A percentile compares a stretch with the other conserved stretches of the same genome.
These are phyloP conservation scores for Paramuricea clavata DNA, from an alignment of 92 coral and sea anemone species.

Conservation along the genomic window DNA sequence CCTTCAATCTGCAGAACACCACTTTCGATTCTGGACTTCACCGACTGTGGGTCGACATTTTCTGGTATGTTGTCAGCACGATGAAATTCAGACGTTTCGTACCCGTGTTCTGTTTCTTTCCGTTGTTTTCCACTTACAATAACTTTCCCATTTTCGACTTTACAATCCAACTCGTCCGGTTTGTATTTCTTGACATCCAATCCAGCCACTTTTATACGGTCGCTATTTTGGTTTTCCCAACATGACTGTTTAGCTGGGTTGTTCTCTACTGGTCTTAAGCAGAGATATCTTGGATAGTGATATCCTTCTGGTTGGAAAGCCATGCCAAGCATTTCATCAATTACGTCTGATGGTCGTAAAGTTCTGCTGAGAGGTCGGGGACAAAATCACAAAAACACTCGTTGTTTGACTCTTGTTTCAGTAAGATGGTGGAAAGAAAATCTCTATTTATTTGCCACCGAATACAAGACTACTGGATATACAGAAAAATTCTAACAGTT, in stretches of 20 bases:
- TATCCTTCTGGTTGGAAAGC: slow-evolving; percentile 18
- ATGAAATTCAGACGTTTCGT: slow-evolving; percentile 86
- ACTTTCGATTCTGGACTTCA: slow-evolving; percentile 79
- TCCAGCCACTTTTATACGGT: slow-evolving; percentile 62
- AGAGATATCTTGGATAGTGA: slow-evolving; percentile 11
- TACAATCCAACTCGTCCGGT: slow-evolving; percentile 89
- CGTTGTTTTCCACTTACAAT: slow-evolving; percentile 84
- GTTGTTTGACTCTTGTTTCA: too few relatives aligned
- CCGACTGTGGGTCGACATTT: slow-evolving; percentile 81
- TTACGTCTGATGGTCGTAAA: neutral
- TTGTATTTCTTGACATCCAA: slow-evolving; percentile 85
- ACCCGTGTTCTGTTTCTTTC: slow-evolving; percentile 85
- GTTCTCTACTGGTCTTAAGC: neutral
- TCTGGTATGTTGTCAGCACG: slow-evolving; percentile 85
- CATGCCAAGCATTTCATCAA: slow-evolving; percentile 30
- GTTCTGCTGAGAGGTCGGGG: too few relatives aligned
- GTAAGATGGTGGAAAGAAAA: too few relatives aligned
- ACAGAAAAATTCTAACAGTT: too few relatives aligned
- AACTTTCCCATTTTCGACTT: slow-evolving; percentile 83
- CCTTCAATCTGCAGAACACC: slow-evolving; percentile 89
- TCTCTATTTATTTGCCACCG: too few relatives aligned
- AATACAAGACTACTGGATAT: too few relatives aligned
- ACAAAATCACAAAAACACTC: too few relatives aligned
- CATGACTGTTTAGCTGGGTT: neutral
- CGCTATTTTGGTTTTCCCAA: neutral